These are phyloP conservation scores for Ciconia boyciana DNA, from an alignment of 2,113 vertebrate species.

Conservation along the genomic window DNA sequence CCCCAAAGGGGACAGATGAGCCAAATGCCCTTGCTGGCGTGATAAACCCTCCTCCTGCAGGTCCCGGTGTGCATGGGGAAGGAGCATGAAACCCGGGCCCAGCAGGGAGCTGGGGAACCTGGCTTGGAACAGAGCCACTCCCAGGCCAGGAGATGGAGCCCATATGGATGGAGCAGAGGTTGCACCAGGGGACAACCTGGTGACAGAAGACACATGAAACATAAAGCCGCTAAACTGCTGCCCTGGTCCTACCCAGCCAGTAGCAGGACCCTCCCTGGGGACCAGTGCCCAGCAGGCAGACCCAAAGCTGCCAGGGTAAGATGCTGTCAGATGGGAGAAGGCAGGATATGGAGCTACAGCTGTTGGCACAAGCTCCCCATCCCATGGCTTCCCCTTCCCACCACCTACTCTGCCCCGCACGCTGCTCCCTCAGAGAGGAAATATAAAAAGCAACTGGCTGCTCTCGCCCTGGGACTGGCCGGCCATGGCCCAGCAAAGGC, in stretches of 20 bases:
- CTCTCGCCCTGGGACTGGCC: not conserved
- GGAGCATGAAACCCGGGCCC: not conserved
- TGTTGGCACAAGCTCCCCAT: not conserved
- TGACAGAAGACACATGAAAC: not conserved
- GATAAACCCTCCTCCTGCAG: not conserved
- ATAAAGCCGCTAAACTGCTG: not conserved
- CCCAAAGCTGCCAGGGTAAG: not conserved
- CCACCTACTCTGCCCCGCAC: not conserved
- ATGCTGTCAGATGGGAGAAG: not conserved
- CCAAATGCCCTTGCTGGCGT: not conserved
- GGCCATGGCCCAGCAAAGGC: not conserved
- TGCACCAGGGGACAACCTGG: not conserved
- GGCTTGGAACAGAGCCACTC: not conserved
- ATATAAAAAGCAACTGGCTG: constrained; percentile 15
- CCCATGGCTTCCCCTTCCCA: not conserved
- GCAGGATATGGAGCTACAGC: fast-evolving
- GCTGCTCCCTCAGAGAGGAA: constrained; percentile 35
- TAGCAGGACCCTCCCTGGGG: not conserved
- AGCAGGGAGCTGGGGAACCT: not conserved
- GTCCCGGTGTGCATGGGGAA: not conserved
- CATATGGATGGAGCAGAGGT: not conserved
- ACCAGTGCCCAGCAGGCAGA: not conserved
- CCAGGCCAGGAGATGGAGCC: not conserved
- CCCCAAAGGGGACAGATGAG: not conserved
- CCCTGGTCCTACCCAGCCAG: not conserved